Evolutionary conservation across 2,797 vertebrate species (phyloP).

Genomic region (Danio kyathit): DNA sequence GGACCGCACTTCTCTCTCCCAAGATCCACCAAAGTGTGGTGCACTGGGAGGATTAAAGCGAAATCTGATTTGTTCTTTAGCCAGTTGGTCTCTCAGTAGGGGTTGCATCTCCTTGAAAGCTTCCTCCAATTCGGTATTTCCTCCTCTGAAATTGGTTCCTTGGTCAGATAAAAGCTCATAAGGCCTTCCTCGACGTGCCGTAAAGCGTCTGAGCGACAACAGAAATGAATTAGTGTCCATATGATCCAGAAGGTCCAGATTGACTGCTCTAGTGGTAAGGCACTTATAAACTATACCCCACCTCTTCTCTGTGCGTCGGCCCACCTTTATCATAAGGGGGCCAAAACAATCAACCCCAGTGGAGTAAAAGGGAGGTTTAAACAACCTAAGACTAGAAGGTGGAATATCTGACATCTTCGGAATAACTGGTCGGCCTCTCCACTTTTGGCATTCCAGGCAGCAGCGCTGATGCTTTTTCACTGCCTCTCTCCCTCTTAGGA

Average conservation of each 20-base stretch:
- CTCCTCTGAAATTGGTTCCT: too few species aligned
- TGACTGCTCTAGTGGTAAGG: background rate
- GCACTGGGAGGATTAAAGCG: too few species aligned
- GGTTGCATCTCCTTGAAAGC: too few species aligned
- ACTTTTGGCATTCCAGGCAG: too few species aligned
- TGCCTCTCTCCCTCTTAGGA: too few species aligned
- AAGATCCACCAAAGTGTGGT: constrained; percentile 8
- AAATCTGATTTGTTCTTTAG: too few species aligned
- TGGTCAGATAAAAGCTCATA: background rate
- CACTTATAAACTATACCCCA: constrained; percentile 29
- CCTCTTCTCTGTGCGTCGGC: background rate
- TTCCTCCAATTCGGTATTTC: too few species aligned
- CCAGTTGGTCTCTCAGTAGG: too few species aligned
- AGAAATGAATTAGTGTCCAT: background rate
- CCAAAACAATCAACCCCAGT: constrained; percentile 32
- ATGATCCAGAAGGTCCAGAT: background rate
- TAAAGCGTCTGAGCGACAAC: background rate
- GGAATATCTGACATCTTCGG: too few species aligned
- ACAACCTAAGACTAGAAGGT: background rate
- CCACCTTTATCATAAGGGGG: constrained; percentile 21
- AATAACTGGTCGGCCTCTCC: too few species aligned
- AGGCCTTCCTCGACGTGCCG: background rate
- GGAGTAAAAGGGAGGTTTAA: constrained; percentile 19
- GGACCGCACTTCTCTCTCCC: background rate
- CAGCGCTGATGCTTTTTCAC: too few species aligned